Percentiles rank a stretch among this genome's conserved stretches.
Conservation (phyloP, 2,888 invertebrate species). For the Drosophila multiciliata region DNA sequence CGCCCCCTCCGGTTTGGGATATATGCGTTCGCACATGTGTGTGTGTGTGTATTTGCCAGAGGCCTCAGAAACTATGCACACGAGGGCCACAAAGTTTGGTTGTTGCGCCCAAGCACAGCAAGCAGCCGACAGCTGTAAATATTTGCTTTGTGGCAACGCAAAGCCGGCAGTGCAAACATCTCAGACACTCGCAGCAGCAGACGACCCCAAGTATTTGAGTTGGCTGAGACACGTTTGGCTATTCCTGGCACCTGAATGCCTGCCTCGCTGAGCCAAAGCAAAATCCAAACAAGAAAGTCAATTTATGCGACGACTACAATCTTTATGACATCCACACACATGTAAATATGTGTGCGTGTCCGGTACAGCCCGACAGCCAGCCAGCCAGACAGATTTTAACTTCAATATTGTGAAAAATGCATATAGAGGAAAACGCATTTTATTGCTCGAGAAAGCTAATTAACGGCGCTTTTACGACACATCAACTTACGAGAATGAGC, state of each 20-base stretch:
- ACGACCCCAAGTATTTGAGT: conserved; percentile 13
- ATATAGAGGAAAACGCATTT: conserved; percentile 50
- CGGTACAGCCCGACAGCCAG: not conserved
- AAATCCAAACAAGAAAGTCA: conserved; percentile 45
- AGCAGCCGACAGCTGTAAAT: conserved; percentile 49
- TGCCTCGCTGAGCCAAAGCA: conserved; percentile 30
- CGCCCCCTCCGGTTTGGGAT: not conserved
- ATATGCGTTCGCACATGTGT: conserved; percentile 51
- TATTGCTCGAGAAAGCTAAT: conserved; percentile 48
- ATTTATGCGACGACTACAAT: conserved; percentile 41
- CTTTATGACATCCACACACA: conserved; percentile 10
- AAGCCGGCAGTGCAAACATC: conserved; percentile 60
- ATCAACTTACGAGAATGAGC: conserved; percentile 42
- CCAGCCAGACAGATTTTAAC: conserved; percentile 24
- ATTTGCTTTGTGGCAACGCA: conserved; percentile 70
- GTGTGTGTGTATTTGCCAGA: conserved; percentile 19
- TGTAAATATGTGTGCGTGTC: not conserved
- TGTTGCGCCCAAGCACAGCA: conserved; percentile 8
- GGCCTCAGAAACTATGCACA: conserved; percentile 59
- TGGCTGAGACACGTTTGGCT: conserved; percentile 35
- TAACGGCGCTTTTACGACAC: conserved; percentile 54
- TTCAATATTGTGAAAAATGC: conserved; percentile 45
- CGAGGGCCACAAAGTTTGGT: conserved; percentile 55
- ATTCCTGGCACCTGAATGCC: conserved; percentile 48
- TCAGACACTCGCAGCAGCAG: conserved; percentile 40